Evolutionary conservation across 2,797 vertebrate species (phyloP), one percentile per base, ranked within the genome.

Genomic region (Galaxias olidus): DNA sequence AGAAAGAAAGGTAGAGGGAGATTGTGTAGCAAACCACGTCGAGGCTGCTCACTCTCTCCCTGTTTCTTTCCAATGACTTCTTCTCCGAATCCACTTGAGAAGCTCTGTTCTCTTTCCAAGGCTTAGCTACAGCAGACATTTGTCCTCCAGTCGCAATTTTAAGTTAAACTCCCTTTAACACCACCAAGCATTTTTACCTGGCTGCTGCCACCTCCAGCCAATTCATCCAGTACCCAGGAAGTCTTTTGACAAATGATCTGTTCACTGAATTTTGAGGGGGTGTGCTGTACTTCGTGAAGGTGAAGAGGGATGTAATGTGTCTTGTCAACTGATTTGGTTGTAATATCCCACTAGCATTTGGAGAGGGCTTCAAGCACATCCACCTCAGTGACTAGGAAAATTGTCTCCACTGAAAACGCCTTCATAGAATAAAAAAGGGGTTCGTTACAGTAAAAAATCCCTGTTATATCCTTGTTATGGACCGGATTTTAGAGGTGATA

Each of bases 311-410:
- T 41, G 59, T 50, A 19, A 14, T 12, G 14, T 41, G 47, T 46
- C 57, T 59, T 41, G 10, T 41, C 46, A 61, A 61, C 40, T 41
- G 59, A 49, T 49, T 61, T 61, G 19, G 59, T 11, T n/a, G 40
- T 60, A 14, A 61, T 61, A 10, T 20, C 10, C 59, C 30, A 19
- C 30, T 19, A 47, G 59, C 18, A 30, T 18, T 60, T 11, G 18
- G 14, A 13, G 30, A 6, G 13, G 4, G 19, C 45, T 30, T 30
- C 19, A 13, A 10, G n/a, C n/a, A n/a, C n/a, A 10, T 47, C 48
- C 18, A 13, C 8, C 52, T 54, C 18, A 54, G 52, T 20, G 11
- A 54, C 12, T 1, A 18, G 40, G 40, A 18, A 54, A 13, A 30
- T 13, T 11, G 18, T 54, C 52, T 1, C 11, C 45, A 6, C 20